These are phyloP conservation scores for Trichomalopsis sarcophagae DNA, from an alignment of 1,140 invertebrate species.

Conservation along the genomic window DNA sequence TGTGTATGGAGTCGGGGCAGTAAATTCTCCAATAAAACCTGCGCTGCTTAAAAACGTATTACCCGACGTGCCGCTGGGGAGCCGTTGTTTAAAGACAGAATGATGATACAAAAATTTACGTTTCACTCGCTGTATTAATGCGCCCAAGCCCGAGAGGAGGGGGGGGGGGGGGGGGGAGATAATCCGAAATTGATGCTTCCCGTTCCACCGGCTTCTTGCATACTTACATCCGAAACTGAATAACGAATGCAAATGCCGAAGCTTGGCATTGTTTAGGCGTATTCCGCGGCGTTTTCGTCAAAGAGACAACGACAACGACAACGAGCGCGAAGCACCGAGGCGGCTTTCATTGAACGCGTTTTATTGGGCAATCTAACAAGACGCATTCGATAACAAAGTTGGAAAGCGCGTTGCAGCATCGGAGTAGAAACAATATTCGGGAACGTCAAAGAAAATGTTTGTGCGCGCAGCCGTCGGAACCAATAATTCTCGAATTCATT, in stretches of 20 bases:
- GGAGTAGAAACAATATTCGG: neutral
- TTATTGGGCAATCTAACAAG: slow-evolving; percentile 8
- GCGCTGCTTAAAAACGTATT: slow-evolving; percentile 22
- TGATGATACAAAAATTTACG: slow-evolving; percentile 17
- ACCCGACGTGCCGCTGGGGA: neutral
- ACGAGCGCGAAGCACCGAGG: no score
- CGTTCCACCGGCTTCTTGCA: neutral
- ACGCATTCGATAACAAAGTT: slow-evolving; percentile 21
- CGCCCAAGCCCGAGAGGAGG: no score
- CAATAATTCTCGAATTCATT: no score
- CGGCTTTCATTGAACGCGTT: slow-evolving; percentile 3
- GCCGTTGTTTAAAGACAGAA: slow-evolving; percentile 15
- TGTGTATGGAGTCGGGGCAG: neutral
- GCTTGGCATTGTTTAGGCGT: no score
- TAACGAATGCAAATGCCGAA: neutral
- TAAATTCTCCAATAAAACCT: slow-evolving; percentile 22
- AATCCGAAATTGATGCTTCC: neutral
- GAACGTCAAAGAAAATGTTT: neutral
- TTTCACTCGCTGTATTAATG: neutral
- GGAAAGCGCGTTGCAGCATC: neutral
- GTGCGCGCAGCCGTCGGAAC: no score
- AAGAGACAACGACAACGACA: no score
- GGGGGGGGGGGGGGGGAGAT: neutral
- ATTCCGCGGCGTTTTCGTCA: no score
- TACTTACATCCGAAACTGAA: neutral